phyloP scores from a whole-genome alignment of 2,797 vertebrate genomes.

The Alectoris magna region DNA sequence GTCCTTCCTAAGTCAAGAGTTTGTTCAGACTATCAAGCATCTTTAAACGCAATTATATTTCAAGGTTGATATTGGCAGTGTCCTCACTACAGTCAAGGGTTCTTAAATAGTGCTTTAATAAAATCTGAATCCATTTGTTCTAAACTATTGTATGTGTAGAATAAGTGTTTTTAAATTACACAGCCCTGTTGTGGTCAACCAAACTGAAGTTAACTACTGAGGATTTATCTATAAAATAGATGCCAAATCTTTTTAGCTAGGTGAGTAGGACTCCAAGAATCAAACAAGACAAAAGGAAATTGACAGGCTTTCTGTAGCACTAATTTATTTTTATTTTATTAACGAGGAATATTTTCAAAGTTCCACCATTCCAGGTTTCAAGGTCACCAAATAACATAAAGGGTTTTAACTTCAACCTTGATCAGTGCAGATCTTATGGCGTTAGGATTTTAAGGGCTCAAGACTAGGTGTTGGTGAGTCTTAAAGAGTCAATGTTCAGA shows the following conservation, averaged over 20 bases:
- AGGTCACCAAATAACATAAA: not conserved
- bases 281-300: not conserved
- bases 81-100: not conserved
- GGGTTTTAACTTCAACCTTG: not conserved
- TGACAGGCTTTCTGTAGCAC: not conserved
- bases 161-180: not conserved
- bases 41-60: not conserved
- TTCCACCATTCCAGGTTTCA: not conserved
- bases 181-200: not conserved
- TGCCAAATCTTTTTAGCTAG: not conserved
- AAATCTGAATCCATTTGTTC: not conserved
- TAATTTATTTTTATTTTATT: not conserved
- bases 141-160: not conserved
- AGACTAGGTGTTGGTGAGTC: not conserved
- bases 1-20: not conserved
- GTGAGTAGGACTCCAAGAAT: not conserved
- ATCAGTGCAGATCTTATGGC: not conserved
- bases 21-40: not conserved
- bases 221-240: not conserved
- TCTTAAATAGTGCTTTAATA: not conserved
- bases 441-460: not conserved
- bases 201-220: not conserved
- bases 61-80: not conserved
- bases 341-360: constrained; percentile 1
- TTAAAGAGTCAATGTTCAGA: not conserved